phyloP scores from a whole-genome alignment of 2,113 vertebrate species.

The Hippocampus comes region DNA sequence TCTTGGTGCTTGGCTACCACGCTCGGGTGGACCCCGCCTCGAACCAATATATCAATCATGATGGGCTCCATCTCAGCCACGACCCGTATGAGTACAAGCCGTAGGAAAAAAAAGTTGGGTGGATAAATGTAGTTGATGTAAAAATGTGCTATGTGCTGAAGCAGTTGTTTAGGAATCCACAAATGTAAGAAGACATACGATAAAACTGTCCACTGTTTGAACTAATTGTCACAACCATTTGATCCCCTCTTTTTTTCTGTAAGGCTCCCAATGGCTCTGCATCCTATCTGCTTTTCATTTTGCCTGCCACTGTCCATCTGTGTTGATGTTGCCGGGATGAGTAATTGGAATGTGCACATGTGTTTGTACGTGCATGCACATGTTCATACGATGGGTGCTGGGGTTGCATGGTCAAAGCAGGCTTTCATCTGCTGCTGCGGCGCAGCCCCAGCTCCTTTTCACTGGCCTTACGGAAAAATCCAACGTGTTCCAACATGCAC shows the following conservation, averaged over 20 bases:
- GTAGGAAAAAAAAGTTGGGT: background rate
- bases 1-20: too few species aligned
- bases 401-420: slow-evolving; percentile 49
- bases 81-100: background rate
- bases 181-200: background rate
- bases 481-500: slow-evolving; percentile 68
- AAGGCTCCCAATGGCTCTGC: background rate
- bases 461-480: slow-evolving; percentile 67
- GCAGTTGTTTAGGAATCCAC: background rate
- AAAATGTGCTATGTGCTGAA: background rate
- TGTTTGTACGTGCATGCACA: slow-evolving; percentile 17
- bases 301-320: slow-evolving; percentile 6
- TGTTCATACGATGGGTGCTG: slow-evolving; percentile 28
- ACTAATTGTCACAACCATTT: background rate
- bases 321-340: slow-evolving; percentile 19
- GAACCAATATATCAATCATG: background rate
- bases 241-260: background rate
- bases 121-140: background rate
- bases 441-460: slow-evolving; percentile 55
- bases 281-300: slow-evolving; percentile 21
- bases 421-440: slow-evolving; percentile 62
- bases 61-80: background rate
- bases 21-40: too few species aligned
- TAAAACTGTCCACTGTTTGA: background rate
- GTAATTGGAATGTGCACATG: slow-evolving; percentile 30